Evolutionary conservation across 2,113 vertebrate genomes (phyloP).

Genomic region (Phyllostomus hastatus): DNA sequence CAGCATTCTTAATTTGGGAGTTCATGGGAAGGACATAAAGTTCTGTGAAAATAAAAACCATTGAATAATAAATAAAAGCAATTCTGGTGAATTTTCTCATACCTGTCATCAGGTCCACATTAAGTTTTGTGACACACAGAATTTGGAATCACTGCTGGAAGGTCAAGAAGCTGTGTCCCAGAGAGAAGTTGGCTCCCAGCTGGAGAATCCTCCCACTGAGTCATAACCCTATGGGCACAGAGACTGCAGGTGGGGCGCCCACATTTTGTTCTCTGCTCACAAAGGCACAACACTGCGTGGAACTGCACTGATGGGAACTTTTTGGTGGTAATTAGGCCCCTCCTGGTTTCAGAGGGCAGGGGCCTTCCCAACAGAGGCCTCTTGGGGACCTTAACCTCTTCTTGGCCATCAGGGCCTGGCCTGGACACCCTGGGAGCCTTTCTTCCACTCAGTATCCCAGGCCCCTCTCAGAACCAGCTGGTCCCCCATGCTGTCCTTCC

Average conservation of each 20-base stretch:
- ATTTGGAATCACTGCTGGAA: background rate
- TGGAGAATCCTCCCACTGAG: background rate
- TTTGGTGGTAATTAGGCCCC: background rate
- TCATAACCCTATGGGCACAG: background rate
- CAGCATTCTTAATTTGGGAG: background rate
- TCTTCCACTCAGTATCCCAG: background rate
- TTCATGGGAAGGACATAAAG: background rate
- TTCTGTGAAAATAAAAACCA: background rate
- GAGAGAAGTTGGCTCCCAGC: too few relatives aligned
- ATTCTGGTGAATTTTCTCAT: background rate
- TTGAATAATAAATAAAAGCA: background rate
- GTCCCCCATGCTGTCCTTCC: background rate
- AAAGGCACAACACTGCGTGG: background rate
- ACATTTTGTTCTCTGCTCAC: background rate
- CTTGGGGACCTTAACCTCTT: background rate
- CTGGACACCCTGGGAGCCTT: background rate
- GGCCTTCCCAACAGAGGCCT: background rate
- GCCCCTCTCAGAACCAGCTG: background rate
- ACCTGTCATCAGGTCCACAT: background rate
- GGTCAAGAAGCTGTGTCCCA: background rate
- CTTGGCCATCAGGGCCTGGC: background rate
- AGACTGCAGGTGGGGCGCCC: background rate
- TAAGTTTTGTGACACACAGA: background rate
- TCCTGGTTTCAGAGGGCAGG: background rate
- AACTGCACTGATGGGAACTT: background rate